phyloP scores from a whole-genome alignment of 37 sponge, comb jelly and placozoan species.

The Eunapius fragilis region DNA sequence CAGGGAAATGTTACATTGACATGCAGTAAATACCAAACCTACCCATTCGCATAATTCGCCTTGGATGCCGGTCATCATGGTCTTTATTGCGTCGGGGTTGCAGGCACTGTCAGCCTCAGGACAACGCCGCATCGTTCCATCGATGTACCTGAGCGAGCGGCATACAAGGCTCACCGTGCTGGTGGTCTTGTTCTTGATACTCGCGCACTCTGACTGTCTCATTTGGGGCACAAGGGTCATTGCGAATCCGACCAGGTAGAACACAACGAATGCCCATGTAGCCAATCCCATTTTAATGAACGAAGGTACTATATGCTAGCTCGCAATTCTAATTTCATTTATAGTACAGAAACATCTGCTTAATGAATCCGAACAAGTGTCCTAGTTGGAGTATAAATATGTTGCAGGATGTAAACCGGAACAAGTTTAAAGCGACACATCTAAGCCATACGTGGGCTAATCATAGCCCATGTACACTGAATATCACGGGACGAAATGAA shows the following conservation, averaged over 20 bases:
- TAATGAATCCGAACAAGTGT: too few species aligned
- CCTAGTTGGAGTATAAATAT: too few species aligned
- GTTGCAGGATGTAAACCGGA: too few species aligned
- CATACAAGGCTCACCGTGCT: neutral
- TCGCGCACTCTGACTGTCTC: neutral
- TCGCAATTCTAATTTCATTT: too few species aligned
- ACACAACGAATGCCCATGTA: neutral
- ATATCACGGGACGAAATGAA: too few species aligned
- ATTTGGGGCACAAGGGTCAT: neutral
- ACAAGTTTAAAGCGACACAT: too few species aligned
- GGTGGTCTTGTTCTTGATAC: neutral
- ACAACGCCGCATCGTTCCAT: neutral
- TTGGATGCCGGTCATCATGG: neutral
- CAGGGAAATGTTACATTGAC: neutral
- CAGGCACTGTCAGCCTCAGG: neutral
- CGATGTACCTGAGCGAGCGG: neutral
- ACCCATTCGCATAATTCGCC: neutral
- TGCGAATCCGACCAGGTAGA: neutral
- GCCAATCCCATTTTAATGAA: neutral
- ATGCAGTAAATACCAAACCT: neutral
- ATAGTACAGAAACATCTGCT: too few species aligned
- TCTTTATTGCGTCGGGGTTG: neutral
- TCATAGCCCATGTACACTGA: too few species aligned
- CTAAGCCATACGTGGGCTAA: too few species aligned
- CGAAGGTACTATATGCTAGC: too few species aligned